phyloP scores from a whole-genome alignment of 1,140 invertebrate species.

The Aphis gossypii region DNA sequence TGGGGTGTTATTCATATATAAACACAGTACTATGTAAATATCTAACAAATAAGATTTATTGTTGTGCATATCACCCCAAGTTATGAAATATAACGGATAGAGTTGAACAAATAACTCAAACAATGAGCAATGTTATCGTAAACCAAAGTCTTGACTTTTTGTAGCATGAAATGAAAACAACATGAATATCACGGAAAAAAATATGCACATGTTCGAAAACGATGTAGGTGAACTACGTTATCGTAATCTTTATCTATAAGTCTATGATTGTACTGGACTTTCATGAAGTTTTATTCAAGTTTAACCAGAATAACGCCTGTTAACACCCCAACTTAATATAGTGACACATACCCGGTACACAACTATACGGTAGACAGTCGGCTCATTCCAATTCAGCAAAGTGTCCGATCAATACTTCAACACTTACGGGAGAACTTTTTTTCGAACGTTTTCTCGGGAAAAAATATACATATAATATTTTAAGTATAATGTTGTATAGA shows the following conservation, averaged over 20 bases:
- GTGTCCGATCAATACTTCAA: neutral
- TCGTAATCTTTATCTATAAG: neutral
- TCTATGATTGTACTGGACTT: neutral
- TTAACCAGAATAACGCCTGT: neutral
- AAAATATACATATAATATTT: neutral
- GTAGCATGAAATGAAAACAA: neutral
- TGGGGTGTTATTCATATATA: neutral
- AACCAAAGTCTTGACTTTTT: neutral
- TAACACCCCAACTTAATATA: neutral
- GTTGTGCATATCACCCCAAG: neutral
- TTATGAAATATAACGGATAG: neutral
- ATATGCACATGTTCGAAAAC: neutral
- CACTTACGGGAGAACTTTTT: neutral
- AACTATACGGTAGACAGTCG: neutral
- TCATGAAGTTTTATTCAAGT: neutral
- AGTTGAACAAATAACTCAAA: conserved; percentile 7
- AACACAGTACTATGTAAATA: neutral
- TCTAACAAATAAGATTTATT: neutral
- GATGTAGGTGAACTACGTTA: neutral
- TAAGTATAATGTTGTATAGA: neutral
- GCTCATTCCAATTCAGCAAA: neutral
- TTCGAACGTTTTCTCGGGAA: neutral
- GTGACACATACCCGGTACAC: neutral
- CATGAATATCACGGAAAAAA: neutral
- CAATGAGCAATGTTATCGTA: neutral